These are phyloP conservation scores for Theocolax elegans DNA, from an alignment of 1,140 invertebrate species.

Conservation along the genomic window DNA sequence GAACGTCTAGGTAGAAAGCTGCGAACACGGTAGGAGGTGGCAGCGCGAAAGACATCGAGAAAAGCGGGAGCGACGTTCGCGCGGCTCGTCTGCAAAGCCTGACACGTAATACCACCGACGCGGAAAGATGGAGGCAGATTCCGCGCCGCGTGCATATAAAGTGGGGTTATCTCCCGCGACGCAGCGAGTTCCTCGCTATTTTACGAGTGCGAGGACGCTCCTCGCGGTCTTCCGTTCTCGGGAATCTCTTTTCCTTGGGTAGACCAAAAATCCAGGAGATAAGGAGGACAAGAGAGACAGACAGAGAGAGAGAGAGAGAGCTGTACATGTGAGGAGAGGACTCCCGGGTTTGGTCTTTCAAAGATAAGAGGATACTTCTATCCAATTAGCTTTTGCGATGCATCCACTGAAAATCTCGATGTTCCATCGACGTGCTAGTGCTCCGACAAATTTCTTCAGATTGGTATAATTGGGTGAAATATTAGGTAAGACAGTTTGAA, in stretches of 20 bases:
- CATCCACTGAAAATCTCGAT: too few species aligned
- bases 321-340: too few species aligned
- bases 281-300: neutral
- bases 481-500: too few species aligned
- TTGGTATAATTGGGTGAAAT: too few species aligned
- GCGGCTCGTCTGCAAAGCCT: slow-evolving; percentile 24
- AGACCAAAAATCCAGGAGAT: neutral
- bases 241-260: slow-evolving; percentile 17
- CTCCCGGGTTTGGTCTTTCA: too few species aligned
- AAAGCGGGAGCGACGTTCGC: neutral
- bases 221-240: neutral
- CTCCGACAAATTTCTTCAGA: too few species aligned
- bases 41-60: neutral
- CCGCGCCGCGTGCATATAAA: slow-evolving; percentile 35
- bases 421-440: too few species aligned
- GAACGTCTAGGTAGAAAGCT: too few species aligned
- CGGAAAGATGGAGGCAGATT: slow-evolving; percentile 37
- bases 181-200: slow-evolving; percentile 17
- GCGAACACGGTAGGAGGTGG: neutral
- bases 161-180: slow-evolving; percentile 28
- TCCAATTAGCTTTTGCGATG: too few species aligned
- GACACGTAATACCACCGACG: slow-evolving; percentile 33
- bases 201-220: slow-evolving; percentile 2
- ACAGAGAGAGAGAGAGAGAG: too few species aligned
- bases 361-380: too few species aligned